Base-by-base conservation (phyloP, 2,888 invertebrate species). In the Chouioia cunea region DNA sequence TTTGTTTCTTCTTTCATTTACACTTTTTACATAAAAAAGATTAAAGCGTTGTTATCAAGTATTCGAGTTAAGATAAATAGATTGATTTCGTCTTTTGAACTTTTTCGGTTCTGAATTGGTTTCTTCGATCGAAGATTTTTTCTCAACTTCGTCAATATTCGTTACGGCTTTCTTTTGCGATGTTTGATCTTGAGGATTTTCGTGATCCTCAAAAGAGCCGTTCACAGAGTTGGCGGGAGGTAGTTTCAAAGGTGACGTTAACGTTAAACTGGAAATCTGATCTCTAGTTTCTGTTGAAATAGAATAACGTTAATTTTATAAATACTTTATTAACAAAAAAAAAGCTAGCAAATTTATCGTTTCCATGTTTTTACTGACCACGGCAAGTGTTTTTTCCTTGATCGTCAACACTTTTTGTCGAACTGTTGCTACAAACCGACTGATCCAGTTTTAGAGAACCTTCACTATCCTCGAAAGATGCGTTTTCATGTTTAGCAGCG, bases 1-100 rank as follows among this genome's bases (percentile, higher is more conserved):
- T 52, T 16, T 20, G 1, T 36, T 36, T 36, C n/a, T 36, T 8
- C 1, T 36, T 36, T 8, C 14, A 56, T 36, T 50, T 52, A 60
- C n/a, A 47, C 48, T 48, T n/a, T 15, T 36, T 36, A 36, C 36
- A 36, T 36, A 36, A 36, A 36, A 36, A 36, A 4, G 1, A 36
- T 36, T 1, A 36, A n/a, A n/a, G n/a, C n/a, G n/a, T n/a, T n/a
- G n/a, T 15, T 16, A 47, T 48, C 69, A 71, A 8, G 67, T 59
- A 12, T 75, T 73, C 0, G 56, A 78, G 59, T 79, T 78, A 8
- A 80, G 76, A 77, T 87, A 88, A 57, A 87, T 76, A 2, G 86
- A 83, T 71, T 84, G 80, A 77, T 88, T 88, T 46, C 87, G 80
- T 62, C 87, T 76, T 68, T 86, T 87, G 63, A 87, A 87, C 76